Conservation (phyloP, 2,888 invertebrate species). For the Pterostichus niger region DNA sequence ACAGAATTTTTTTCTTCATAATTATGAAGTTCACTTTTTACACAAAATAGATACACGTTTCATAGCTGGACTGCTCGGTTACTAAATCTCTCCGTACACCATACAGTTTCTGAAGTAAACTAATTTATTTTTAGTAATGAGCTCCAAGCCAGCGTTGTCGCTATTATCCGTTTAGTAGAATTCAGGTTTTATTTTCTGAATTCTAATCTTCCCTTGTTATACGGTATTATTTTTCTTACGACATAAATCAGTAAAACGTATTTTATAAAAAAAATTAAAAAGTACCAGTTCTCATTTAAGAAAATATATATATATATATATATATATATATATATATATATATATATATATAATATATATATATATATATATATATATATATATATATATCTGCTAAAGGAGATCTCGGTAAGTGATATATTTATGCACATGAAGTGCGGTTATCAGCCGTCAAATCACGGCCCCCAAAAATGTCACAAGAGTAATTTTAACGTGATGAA, state of each 20-base stretch:
- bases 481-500: too few relatives aligned
- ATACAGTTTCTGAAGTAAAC: conserved; percentile 57
- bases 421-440: too few relatives aligned
- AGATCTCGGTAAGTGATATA: too few relatives aligned
- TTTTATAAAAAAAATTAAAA: too few relatives aligned
- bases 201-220: neutral
- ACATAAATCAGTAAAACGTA: neutral
- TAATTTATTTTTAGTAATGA: conserved; percentile 65
- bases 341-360: too few relatives aligned
- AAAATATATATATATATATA: too few relatives aligned
- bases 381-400: too few relatives aligned
- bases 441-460: too few relatives aligned
- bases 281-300: too few relatives aligned
- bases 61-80: conserved; percentile 27
- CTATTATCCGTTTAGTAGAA: conserved; percentile 64
- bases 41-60: conserved; percentile 49
- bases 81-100: conserved; percentile 52
- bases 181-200: neutral
- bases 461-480: too few relatives aligned
- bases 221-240: neutral
- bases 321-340: too few relatives aligned
- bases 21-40: conserved; percentile 17
- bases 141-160: conserved; percentile 56
- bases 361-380: too few relatives aligned
- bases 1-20: conserved; percentile 54